A percentile compares a stretch with the other conserved stretches of the same genome.
These are phyloP conservation scores for Trematocara zebra DNA, from an alignment of 2,113 vertebrate genomes.

Conservation along the genomic window DNA sequence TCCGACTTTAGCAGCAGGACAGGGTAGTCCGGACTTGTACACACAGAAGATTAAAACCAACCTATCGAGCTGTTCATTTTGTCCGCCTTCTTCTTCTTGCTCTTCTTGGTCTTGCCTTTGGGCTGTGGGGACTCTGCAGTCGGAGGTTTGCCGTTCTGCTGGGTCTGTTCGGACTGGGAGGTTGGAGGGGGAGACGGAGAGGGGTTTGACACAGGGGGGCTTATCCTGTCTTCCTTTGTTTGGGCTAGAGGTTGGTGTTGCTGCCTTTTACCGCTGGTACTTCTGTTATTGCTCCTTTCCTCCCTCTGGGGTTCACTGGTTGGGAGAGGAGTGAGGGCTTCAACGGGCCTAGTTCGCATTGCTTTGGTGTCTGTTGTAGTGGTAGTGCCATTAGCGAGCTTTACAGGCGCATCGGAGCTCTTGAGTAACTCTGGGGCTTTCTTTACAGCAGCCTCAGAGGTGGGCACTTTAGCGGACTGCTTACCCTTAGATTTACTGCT, in stretches of 20 bases:
- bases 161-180: slow-evolving; percentile 60
- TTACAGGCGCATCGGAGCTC: slow-evolving; percentile 35
- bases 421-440: slow-evolving; percentile 50
- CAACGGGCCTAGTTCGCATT: slow-evolving; percentile 62
- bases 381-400: slow-evolving; percentile 64
- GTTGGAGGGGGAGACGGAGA: slow-evolving; percentile 55
- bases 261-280: slow-evolving; percentile 76
- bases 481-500: slow-evolving; percentile 75
- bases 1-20: not conserved
- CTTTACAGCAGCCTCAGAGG: slow-evolving; percentile 69
- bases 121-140: slow-evolving; percentile 79
- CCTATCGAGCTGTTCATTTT: slow-evolving; percentile 87
- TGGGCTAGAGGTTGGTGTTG: slow-evolving; percentile 62
- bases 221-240: slow-evolving; percentile 76
- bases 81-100: slow-evolving; percentile 94
- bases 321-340: slow-evolving; percentile 58
- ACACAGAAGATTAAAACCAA: slow-evolving; percentile 44
- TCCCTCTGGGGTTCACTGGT: slow-evolving; percentile 74
- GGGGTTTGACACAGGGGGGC: slow-evolving; percentile 54
- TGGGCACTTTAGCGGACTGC: slow-evolving; percentile 64
- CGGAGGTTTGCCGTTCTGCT: slow-evolving; percentile 73
- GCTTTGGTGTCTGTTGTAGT: slow-evolving; percentile 61
- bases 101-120: slow-evolving; percentile 81
- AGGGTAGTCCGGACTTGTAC: not conserved
- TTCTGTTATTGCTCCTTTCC: slow-evolving; percentile 69